These are phyloP conservation scores for Nicator chloris DNA, from an alignment of 2,113 vertebrate genomes.

Conservation along the genomic window DNA sequence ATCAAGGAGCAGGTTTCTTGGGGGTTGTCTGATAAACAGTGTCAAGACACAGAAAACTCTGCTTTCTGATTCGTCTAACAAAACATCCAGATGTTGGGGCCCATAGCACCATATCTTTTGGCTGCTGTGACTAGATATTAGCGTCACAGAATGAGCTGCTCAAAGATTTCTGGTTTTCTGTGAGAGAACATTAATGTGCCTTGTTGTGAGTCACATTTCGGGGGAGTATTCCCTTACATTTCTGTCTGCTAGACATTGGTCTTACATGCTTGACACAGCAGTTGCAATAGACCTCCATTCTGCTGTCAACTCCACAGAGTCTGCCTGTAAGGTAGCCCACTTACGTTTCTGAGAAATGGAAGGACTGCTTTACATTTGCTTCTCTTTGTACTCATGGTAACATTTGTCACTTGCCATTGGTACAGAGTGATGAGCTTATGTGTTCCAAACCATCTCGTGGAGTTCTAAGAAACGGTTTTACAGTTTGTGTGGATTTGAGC, in stretches of 20 bases:
- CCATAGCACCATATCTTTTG: neutral
- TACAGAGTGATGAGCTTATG: neutral
- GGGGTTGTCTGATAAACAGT: neutral
- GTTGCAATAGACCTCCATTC: neutral
- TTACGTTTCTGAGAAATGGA: neutral
- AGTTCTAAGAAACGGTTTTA: neutral
- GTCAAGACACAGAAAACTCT: neutral
- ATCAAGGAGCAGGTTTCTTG: neutral
- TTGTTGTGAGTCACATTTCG: neutral
- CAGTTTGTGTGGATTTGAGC: neutral
- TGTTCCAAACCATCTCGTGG: neutral
- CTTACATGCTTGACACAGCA: neutral
- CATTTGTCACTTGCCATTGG: neutral
- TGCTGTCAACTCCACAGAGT: neutral
- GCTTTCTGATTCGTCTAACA: neutral
- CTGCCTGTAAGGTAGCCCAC: neutral
- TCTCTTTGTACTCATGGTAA: neutral
- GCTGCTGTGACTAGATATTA: neutral
- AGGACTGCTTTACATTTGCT: neutral
- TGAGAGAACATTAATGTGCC: neutral
- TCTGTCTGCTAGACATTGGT: neutral
- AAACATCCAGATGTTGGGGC: neutral
- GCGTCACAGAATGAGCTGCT: neutral
- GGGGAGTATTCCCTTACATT: neutral
- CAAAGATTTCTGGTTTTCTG: neutral